Base-by-base conservation (phyloP, 1,140 invertebrate species). In the Coboldia fuscipes region DNA sequence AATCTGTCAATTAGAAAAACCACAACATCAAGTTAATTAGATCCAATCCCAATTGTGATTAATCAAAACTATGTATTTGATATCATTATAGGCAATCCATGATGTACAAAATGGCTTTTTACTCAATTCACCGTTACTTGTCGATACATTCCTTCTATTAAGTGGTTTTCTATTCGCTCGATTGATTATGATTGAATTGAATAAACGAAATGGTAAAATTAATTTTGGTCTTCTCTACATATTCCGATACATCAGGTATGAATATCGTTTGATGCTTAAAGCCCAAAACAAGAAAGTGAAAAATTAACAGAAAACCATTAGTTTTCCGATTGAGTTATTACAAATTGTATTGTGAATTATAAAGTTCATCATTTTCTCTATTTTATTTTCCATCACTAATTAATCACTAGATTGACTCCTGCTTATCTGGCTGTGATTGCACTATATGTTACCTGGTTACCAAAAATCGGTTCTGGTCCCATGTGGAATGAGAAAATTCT, bases 91-190 rank as follows among this genome's bases (percentile, higher is more conserved):
- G 34, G 32, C 28, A 17, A 34, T 49, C 4, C 45, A 41, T 35
- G 46, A 50, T 39, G 42, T 51, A 18, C 46, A 55, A 44, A 55
- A 58, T 37, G 54, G 61, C 3, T 60, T 70, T 34, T 63, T 73
- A 44, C 42, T 69, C 27, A 74, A 70, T 47, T 70, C 66, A 41
- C 55, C 68, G 1, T 50, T 70, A 3, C 48, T 73, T 6, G 74
- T 76, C 6, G 74, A 78, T 43, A 72, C 70, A 10, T 78, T 76
- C 50, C 59, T 78, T 16, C 56, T 76, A 35, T 50, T 78, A 10
- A 71, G 72, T 42, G 72, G 72, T 9, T 68, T 76, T 44, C 59
- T 76, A 15, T 64, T 75, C 43, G 61, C 66, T 37, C 60, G 70
- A 41, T 57, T 70, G 24, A 45, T 75, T 0, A 51, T 78, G n/a